These are phyloP conservation scores for Timema cristinae DNA, from an alignment of 2,888 invertebrate genomes.

Conservation along the genomic window DNA sequence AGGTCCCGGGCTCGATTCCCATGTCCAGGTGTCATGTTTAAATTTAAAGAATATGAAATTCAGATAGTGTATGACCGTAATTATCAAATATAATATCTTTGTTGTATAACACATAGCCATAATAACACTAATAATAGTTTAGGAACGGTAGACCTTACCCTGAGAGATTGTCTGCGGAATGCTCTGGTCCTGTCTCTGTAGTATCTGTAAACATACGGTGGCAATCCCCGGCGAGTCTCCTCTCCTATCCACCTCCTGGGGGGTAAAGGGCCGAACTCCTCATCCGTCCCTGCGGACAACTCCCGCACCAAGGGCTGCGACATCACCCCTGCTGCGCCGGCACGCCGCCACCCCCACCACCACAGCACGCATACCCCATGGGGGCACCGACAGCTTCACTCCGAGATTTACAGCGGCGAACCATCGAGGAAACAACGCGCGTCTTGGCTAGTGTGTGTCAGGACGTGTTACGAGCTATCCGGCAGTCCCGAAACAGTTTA, in stretches of 20 bases:
- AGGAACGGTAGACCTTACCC: constrained; percentile 19
- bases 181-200: constrained; percentile 45
- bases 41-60: too few species aligned
- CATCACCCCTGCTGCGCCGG: constrained; percentile 36
- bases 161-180: constrained; percentile 28
- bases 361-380: not conserved
- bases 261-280: constrained; percentile 38
- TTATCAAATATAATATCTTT: too few species aligned
- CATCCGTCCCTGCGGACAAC: constrained; percentile 33
- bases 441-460: too few species aligned
- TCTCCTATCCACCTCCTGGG: constrained; percentile 57
- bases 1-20: too few species aligned
- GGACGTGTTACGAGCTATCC: too few species aligned
- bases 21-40: too few species aligned
- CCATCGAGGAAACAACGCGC: too few species aligned
- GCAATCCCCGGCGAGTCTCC: constrained; percentile 59
- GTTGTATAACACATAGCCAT: too few species aligned
- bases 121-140: too few species aligned
- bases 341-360: constrained; percentile 11
- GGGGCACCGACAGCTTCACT: not conserved
- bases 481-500: too few species aligned
- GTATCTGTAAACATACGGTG: constrained; percentile 63
- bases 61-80: too few species aligned
- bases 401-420: not conserved
- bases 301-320: constrained; percentile 45